phyloP scores from a whole-genome alignment of 1,140 invertebrate species.

The Drosophila mayri region DNA sequence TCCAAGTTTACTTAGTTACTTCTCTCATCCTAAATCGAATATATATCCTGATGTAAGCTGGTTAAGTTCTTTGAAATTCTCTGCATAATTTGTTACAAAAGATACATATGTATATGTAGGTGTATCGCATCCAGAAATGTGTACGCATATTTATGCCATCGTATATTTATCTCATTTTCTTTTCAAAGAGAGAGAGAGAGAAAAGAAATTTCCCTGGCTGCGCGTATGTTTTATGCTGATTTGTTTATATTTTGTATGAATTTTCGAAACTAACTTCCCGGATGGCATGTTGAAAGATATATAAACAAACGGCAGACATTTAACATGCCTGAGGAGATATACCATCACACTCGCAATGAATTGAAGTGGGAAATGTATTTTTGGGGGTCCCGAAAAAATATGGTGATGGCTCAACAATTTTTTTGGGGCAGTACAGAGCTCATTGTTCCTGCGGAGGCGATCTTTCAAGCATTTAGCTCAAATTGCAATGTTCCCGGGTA shows the following conservation, averaged over 20 bases:
- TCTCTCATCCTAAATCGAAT: not conserved
- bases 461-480: slow-evolving; percentile 71
- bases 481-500: slow-evolving; percentile 65
- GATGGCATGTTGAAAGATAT: slow-evolving; percentile 82
- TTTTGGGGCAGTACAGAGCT: not conserved
- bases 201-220: slow-evolving; percentile 53
- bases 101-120: not conserved
- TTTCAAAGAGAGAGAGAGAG: not conserved
- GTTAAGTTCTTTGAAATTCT: not conserved
- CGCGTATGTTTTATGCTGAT: slow-evolving; percentile 78
- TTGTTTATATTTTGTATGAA: slow-evolving; percentile 79
- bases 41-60: not conserved
- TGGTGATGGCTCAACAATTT: slow-evolving; percentile 50
- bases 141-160: slow-evolving; percentile 20
- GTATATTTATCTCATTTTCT: slow-evolving; percentile 41
- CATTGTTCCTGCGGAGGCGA: slow-evolving; percentile 43
- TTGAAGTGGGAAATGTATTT: slow-evolving; percentile 35
- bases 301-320: slow-evolving; percentile 77
- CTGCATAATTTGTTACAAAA: not conserved
- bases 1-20: not conserved
- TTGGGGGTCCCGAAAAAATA: slow-evolving; percentile 4
- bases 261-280: slow-evolving; percentile 82
- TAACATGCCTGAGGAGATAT: slow-evolving; percentile 51
- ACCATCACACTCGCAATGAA: slow-evolving; percentile 7
- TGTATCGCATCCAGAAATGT: not conserved